These are phyloP conservation scores for Epistrophella euchroma DNA, from an alignment of 2,888 invertebrate genomes.

Conservation along the genomic window DNA sequence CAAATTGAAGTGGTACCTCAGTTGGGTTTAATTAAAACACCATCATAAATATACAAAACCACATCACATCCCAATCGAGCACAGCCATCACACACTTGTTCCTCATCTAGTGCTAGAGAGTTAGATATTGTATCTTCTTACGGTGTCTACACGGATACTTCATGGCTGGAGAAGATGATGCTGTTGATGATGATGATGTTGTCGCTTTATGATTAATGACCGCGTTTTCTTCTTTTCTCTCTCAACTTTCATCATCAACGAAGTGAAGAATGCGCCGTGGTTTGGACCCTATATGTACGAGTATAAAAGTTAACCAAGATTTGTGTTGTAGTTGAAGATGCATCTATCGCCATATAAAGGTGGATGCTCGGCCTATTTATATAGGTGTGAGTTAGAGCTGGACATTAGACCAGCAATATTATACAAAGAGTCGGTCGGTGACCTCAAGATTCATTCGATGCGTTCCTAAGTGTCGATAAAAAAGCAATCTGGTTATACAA, in stretches of 20 bases:
- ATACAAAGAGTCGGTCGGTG: not conserved
- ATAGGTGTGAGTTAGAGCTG: constrained; percentile 20
- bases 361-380: not conserved
- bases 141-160: not conserved
- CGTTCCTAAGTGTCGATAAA: constrained; percentile 23
- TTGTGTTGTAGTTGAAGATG: constrained; percentile 17
- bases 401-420: constrained; percentile 8
- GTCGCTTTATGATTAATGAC: constrained; percentile 64
- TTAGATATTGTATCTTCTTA: constrained; percentile 27
- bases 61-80: not conserved
- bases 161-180: not conserved
- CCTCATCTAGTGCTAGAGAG: not conserved
- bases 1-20: constrained; percentile 55
- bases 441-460: constrained; percentile 15
- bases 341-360: constrained; percentile 15
- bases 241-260: constrained; percentile 43
- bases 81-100: constrained; percentile 4
- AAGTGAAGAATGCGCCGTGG: constrained; percentile 8
- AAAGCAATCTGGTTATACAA: constrained; percentile 30
- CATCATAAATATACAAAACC: constrained; percentile 19
- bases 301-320: not conserved
- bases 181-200: constrained; percentile 48
- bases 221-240: constrained; percentile 44
- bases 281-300: not conserved
- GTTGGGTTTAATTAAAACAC: constrained; percentile 59